A percentile compares a stretch with the other conserved stretches of the same genome.
Conservation (phyloP, 2,113 vertebrate species). For the Oxyruncus cristatus region DNA sequence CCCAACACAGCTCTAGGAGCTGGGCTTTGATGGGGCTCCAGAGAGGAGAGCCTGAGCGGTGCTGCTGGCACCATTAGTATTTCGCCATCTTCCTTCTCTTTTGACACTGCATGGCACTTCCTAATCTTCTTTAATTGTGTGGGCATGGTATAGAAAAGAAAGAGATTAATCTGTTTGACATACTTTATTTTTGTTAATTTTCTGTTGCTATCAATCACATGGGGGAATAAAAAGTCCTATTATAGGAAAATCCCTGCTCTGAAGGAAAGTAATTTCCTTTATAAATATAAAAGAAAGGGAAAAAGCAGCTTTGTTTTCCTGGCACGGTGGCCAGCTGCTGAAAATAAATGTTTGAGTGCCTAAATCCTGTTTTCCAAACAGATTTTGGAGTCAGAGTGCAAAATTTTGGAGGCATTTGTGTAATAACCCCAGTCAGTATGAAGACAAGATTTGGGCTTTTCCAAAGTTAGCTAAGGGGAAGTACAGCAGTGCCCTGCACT, state of each 20-base stretch:
- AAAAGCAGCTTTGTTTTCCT: background rate
- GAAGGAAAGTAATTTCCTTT: background rate
- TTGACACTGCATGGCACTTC: background rate
- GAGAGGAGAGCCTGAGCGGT: fast-evolving
- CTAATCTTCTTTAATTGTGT: background rate
- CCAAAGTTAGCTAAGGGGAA: background rate
- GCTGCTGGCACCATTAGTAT: fast-evolving
- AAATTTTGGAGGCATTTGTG: background rate
- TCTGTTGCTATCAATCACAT: fast-evolving
- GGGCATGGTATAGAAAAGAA: background rate
- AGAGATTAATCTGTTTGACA: background rate
- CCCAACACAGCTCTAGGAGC: background rate
- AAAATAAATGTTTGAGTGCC: background rate
- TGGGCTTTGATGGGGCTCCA: background rate
- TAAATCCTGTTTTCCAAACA: background rate
- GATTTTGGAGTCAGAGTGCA: background rate
- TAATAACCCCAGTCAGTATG: background rate
- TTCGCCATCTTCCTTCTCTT: background rate
- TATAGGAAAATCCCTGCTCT: background rate
- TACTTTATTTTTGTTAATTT: background rate
- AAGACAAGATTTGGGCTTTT: background rate
- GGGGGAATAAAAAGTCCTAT: background rate
- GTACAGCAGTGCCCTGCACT: background rate
- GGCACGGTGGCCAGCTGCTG: background rate
- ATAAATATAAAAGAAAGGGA: background rate